phyloP scores from a whole-genome alignment of 2,888 invertebrate species.

The Drosophila melanocephala region DNA sequence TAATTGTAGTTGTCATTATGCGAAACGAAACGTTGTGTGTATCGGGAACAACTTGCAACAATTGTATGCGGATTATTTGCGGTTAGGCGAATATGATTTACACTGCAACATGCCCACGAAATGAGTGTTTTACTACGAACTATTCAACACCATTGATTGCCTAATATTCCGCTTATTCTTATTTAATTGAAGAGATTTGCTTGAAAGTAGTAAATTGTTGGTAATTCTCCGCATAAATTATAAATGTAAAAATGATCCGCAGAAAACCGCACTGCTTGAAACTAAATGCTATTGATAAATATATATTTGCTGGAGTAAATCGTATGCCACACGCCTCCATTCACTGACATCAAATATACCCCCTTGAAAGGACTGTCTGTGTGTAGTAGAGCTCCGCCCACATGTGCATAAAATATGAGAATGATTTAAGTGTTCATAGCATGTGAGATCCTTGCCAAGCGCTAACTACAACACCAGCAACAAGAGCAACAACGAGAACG shows the following conservation, averaged over 20 bases:
- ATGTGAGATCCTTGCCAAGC: constrained; percentile 64
- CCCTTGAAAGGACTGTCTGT: background rate
- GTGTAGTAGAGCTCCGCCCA: constrained; percentile 26
- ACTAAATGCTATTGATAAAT: constrained; percentile 3
- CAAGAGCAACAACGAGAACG: constrained; percentile 1
- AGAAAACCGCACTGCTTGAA: background rate
- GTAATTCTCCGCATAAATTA: background rate
- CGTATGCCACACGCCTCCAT: constrained; percentile 3
- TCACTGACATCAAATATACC: constrained; percentile 8
- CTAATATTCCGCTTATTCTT: background rate
- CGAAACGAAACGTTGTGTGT: constrained; percentile 51
- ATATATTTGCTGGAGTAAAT: constrained; percentile 15
- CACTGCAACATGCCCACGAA: background rate
- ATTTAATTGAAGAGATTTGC: background rate
- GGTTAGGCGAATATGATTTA: background rate
- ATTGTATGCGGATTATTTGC: constrained; percentile 1
- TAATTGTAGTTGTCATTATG: constrained; percentile 64
- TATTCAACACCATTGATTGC: background rate
- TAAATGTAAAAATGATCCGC: background rate
- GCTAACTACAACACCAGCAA: constrained; percentile 25
- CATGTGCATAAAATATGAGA: constrained; percentile 73
- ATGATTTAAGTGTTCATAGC: constrained; percentile 77
- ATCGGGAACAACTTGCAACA: constrained; percentile 58
- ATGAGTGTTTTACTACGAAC: background rate
- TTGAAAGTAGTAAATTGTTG: background rate